Evolutionary conservation across 2,797 vertebrate species (phyloP).

Genomic region (Amniataba percoides): DNA sequence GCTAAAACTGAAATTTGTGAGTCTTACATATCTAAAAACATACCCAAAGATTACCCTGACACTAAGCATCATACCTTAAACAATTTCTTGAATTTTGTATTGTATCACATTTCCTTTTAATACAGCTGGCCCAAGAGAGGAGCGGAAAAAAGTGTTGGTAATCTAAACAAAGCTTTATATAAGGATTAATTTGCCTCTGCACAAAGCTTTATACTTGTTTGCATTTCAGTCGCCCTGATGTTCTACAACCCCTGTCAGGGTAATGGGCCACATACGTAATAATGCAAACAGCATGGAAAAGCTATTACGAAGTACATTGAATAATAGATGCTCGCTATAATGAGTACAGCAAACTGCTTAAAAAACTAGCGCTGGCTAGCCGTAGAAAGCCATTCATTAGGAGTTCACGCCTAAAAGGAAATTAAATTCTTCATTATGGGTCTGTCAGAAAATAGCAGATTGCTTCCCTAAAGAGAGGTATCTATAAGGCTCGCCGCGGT

Average conservation of each 20-base stretch:
- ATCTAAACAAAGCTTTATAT: slow-evolving; percentile 49
- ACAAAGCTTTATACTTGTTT: slow-evolving; percentile 60
- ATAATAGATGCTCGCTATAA: slow-evolving; percentile 56
- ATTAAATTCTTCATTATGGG: slow-evolving; percentile 41
- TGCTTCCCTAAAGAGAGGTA: slow-evolving; percentile 29
- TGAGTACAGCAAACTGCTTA: slow-evolving; percentile 55
- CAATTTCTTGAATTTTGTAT: slow-evolving; percentile 13
- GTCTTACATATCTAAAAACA: not conserved
- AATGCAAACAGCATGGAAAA: slow-evolving; percentile 58
- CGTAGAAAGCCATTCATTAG: slow-evolving; percentile 42
- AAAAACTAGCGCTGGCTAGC: slow-evolving; percentile 27
- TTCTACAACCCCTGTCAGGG: slow-evolving; percentile 51
- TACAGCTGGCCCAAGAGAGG: slow-evolving; percentile 22
- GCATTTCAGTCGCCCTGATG: slow-evolving; percentile 47
- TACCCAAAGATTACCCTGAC: slow-evolving; percentile 18
- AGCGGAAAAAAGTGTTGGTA: slow-evolving; percentile 28
- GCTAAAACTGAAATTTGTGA: not conserved
- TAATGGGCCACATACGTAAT: slow-evolving; percentile 70
- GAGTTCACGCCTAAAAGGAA: slow-evolving; percentile 41
- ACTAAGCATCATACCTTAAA: slow-evolving; percentile 34
- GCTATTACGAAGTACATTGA: slow-evolving; percentile 59
- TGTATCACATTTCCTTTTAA: slow-evolving; percentile 36
- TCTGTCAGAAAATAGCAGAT: slow-evolving; percentile 21
- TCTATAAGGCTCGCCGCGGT: slow-evolving; percentile 14
- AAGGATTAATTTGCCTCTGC: slow-evolving; percentile 37